A percentile compares a stretch with the other conserved stretches of the same genome.
Conservation (phyloP, 2,113 vertebrate species). For the Limanda limanda region DNA sequence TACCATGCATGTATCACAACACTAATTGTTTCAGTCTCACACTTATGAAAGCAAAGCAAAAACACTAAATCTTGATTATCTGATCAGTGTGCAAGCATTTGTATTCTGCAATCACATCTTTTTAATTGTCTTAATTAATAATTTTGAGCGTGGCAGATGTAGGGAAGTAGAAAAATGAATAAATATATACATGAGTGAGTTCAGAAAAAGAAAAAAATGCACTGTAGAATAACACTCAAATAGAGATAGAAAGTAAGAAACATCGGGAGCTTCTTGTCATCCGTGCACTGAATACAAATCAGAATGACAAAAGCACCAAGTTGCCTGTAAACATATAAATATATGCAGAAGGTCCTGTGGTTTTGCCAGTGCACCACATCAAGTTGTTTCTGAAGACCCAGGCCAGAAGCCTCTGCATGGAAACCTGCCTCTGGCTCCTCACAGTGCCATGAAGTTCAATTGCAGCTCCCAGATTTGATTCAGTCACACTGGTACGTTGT, state of each 20-base stretch:
- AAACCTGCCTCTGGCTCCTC: background rate
- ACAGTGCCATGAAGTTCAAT: constrained; percentile 1
- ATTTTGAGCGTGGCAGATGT: background rate
- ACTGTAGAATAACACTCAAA: background rate
- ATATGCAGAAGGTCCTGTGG: background rate
- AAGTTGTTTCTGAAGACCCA: background rate
- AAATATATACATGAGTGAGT: background rate
- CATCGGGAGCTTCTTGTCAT: background rate
- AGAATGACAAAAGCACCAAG: background rate
- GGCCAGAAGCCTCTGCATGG: background rate
- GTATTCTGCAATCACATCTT: background rate
- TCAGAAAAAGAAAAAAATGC: background rate
- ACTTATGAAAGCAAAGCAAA: background rate
- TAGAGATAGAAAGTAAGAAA: background rate
- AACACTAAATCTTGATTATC: background rate
- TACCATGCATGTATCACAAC: background rate
- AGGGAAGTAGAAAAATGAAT: background rate
- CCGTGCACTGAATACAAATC: background rate
- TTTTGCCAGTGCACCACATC: too few species aligned
- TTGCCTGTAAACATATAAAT: background rate
- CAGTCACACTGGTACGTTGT: background rate
- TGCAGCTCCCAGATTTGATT: background rate
- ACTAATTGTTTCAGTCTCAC: background rate
- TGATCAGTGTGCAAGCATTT: background rate
- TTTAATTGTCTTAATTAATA: constrained; percentile 19